Evolutionary conservation across 2,888 invertebrate genomes (phyloP).

Genomic region (Leucoma salicis): DNA sequence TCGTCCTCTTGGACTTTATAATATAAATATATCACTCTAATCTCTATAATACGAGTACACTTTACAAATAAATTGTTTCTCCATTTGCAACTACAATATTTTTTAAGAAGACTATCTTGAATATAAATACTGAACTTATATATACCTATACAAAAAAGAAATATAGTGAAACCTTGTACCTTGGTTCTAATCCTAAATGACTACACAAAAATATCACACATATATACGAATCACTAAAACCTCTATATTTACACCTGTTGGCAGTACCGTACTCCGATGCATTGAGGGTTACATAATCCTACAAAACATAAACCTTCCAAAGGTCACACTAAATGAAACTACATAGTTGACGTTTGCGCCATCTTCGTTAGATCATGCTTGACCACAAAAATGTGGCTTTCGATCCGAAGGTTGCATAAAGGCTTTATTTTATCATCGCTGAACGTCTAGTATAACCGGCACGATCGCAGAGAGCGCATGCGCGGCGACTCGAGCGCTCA

Average conservation of each 20-base stretch:
- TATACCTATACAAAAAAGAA: too few species aligned
- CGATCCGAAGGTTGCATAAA: conserved; percentile 76
- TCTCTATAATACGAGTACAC: too few species aligned
- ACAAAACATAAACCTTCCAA: conserved; percentile 48
- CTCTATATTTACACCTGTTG: background rate
- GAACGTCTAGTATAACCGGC: conserved; percentile 61
- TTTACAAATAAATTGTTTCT: too few species aligned
- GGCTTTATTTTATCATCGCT: conserved; percentile 62
- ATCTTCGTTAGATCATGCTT: conserved; percentile 63
- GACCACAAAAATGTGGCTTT: conserved; percentile 77
- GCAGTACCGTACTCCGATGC: conserved; percentile 1
- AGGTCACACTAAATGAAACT: conserved; percentile 52
- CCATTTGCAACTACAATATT: too few species aligned
- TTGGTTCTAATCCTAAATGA: background rate
- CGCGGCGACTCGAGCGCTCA: conserved; percentile 46
- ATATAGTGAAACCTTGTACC: background rate
- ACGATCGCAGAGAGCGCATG: conserved; percentile 64
- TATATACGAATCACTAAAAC: background rate
- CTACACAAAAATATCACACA: background rate
- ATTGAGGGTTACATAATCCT: conserved; percentile 25
- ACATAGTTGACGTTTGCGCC: conserved; percentile 54
- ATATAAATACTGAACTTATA: too few species aligned
- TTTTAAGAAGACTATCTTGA: too few species aligned
- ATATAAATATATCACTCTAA: too few species aligned
- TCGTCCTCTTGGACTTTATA: too few species aligned